These are phyloP conservation scores for Mus spretus DNA, from an alignment of 2,797 vertebrate genomes.

Conservation along the genomic window DNA sequence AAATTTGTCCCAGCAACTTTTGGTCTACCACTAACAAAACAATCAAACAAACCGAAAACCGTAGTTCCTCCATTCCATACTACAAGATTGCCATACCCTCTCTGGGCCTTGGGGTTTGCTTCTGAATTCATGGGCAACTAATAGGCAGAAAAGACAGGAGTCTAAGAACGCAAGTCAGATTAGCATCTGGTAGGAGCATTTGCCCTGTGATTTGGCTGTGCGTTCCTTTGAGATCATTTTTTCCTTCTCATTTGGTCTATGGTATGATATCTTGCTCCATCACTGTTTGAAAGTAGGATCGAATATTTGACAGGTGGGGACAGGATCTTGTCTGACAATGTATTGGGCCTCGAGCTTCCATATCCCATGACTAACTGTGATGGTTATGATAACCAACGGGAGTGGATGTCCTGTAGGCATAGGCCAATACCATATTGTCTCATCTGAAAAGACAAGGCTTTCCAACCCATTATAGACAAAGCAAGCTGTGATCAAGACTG, in stretches of 20 bases:
- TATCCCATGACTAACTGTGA: constrained; percentile 16
- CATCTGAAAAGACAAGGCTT: constrained; percentile 60
- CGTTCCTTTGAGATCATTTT: constrained; percentile 40
- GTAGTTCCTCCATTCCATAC: background rate
- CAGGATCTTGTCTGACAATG: constrained; percentile 21
- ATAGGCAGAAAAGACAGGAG: constrained; percentile 38
- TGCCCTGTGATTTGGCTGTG: background rate
- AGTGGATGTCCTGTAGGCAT: constrained; percentile 59
- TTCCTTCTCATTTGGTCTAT: background rate
- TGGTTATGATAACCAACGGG: constrained; percentile 44
- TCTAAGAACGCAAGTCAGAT: constrained; percentile 32
- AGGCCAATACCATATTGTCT: constrained; percentile 69
- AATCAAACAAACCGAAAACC: background rate
- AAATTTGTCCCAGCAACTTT: background rate
- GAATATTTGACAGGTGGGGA: constrained; percentile 63
- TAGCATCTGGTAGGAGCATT: background rate
- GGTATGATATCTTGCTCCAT: constrained; percentile 60
- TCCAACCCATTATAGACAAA: constrained; percentile 73
- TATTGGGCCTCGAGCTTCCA: background rate
- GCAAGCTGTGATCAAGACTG: constrained; percentile 61
- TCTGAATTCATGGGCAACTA: constrained; percentile 44
- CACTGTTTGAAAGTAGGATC: constrained; percentile 34
- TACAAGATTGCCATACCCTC: background rate
- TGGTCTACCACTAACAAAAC: constrained; percentile 7
- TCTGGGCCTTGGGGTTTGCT: background rate